Evolutionary conservation across 2,113 vertebrate species (phyloP), one percentile per base, ranked within the genome.

Genomic region (Pteronura brasiliensis): DNA sequence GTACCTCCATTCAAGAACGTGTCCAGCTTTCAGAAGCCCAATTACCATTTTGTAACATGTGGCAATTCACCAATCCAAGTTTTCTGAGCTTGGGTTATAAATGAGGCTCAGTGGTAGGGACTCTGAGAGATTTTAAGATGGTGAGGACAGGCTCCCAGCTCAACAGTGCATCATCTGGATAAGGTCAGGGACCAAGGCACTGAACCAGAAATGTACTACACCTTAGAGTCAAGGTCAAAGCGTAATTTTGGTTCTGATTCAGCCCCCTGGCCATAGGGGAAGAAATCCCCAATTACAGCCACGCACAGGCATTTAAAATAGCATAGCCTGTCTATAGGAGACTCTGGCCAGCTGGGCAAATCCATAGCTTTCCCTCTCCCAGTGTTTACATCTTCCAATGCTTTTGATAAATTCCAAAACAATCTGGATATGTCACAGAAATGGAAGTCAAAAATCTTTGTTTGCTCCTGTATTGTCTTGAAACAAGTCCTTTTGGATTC

Each of bases 371-470:
- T 90, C 80, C n/a, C 29, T 87, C 61, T 95, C 63, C 74, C 7
- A 49, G 7, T 74, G 79, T 96, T 96, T 92, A 83, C 31, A 63
- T 80, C 42, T 81, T 94, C 67, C 17, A 91, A 49, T 97, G 39
- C 79, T 97, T 93, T 55, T 95, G 95, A 93, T 79, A 61, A 79
- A 93, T 82, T 71, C 44, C 12, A 52, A 93, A 97, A 59, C 52
- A n/a, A 69, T 91, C 77, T 96, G 84, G 57, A 15, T 69, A 42
- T 23, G 23, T 55, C 59, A 9, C 67, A 88, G 57, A 72, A 95
- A 47, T 61, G 57, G 5, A 81, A 77, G 63, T 69, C 63, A 65
- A 49, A 42, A n/a, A 44, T 71, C 36, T 90, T 34, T 42, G 36
- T 91, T 90, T 61, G 34, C 47, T 69, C 5, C 39, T 21, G 7